These are phyloP conservation scores for Lithophane leautieri DNA, from an alignment of 2,888 invertebrate species.

Conservation along the genomic window DNA sequence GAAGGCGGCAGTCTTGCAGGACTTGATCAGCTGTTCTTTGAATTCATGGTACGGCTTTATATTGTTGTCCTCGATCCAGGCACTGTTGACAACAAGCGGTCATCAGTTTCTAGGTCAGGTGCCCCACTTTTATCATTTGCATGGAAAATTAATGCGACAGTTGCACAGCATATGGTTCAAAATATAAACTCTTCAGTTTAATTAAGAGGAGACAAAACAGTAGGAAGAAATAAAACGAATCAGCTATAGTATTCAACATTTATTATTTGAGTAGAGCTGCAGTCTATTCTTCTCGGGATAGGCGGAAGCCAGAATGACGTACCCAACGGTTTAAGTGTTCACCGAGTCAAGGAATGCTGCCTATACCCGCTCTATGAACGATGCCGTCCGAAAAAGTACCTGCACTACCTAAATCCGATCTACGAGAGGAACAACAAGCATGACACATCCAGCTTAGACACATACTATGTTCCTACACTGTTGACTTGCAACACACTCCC, in stretches of 20 bases:
- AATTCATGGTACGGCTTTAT: slow-evolving; percentile 95
- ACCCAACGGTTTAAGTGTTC: neutral
- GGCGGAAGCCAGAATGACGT: neutral
- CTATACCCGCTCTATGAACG: neutral
- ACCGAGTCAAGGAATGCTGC: neutral
- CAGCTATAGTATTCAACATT: neutral
- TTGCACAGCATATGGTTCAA: neutral
- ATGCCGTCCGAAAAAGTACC: neutral
- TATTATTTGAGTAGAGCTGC: neutral
- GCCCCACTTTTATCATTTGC: neutral
- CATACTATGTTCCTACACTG: neutral
- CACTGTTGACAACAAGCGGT: slow-evolving; percentile 89
- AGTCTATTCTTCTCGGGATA: neutral
- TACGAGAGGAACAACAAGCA: neutral
- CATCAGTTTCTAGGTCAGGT: slow-evolving; percentile 21
- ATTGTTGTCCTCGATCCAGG: slow-evolving; percentile 96
- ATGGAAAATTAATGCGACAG: neutral
- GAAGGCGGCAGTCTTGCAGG: slow-evolving; percentile 94
- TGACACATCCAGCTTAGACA: neutral
- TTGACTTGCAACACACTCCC: neutral
- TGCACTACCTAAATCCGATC: neutral
- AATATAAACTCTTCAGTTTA: neutral
- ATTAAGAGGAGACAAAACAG: neutral
- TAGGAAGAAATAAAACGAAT: slow-evolving; percentile 1
- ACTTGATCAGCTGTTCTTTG: slow-evolving; percentile 94